Evolutionary conservation across 1,140 invertebrate genomes (phyloP).

Genomic region (Drosophila kanapiae): DNA sequence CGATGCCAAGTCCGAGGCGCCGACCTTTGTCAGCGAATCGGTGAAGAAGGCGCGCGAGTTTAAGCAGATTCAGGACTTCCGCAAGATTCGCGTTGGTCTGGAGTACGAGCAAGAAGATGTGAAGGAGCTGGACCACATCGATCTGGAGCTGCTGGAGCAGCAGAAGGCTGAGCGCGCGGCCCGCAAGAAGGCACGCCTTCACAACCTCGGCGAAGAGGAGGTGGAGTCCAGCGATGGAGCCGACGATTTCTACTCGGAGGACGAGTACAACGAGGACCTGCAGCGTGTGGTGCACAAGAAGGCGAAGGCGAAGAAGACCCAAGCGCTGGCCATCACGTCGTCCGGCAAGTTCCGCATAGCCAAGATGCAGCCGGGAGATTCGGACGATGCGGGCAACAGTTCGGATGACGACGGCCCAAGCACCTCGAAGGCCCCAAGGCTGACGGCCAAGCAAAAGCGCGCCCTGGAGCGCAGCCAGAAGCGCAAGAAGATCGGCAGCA

Average conservation of each 20-base stretch:
- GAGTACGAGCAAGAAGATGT: conserved; percentile 90
- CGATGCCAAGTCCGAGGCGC: conserved; percentile 73
- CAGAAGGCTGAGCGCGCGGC: conserved; percentile 85
- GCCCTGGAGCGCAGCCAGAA: conserved; percentile 91
- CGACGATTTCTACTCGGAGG: conserved; percentile 88
- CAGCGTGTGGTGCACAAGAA: conserved; percentile 85
- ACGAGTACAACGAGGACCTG: conserved; percentile 86
- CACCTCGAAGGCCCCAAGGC: conserved; percentile 82
- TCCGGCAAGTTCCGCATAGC: conserved; percentile 88
- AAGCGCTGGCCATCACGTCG: conserved; percentile 85
- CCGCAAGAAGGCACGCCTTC: conserved; percentile 68
- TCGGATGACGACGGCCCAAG: conserved; percentile 80
- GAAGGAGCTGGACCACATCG: conserved; percentile 87
- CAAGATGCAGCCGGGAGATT: conserved; percentile 70
- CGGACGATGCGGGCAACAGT: conserved; percentile 75
- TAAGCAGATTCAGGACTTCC: conserved; percentile 90
- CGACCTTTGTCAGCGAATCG: conserved; percentile 78
- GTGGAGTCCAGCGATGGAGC: conserved; percentile 86
- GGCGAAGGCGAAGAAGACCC: conserved; percentile 83
- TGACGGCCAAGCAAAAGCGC: conserved; percentile 92
- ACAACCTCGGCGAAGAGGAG: conserved; percentile 76
- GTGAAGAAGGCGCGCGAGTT: conserved; percentile 81
- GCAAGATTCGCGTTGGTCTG: conserved; percentile 91
- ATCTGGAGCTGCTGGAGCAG: conserved; percentile 86
- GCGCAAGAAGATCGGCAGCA: conserved; percentile 95